These are phyloP conservation scores for Harpegnathos saltator DNA, from an alignment of 1,140 invertebrate species.

Conservation along the genomic window DNA sequence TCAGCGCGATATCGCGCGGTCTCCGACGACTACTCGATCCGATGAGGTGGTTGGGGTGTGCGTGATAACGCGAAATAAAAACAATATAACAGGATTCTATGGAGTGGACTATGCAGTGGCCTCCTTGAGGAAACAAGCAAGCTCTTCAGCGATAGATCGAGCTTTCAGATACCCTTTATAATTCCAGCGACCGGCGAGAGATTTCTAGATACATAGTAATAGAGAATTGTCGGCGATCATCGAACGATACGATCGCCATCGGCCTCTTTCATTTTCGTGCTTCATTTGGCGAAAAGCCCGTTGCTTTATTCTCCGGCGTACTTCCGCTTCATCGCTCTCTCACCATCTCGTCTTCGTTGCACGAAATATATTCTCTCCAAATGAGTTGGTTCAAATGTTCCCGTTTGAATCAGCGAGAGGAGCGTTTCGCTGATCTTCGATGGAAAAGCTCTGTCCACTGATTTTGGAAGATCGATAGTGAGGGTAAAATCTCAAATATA, in stretches of 20 bases:
- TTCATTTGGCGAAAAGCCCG: slow-evolving; percentile 76
- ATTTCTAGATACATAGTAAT: slow-evolving; percentile 83
- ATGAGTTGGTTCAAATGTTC: no score
- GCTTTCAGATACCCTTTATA: slow-evolving; percentile 75
- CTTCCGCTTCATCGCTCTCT: slow-evolving; percentile 5
- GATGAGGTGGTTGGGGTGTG: background rate
- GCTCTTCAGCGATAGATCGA: slow-evolving; percentile 73
- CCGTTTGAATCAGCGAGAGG: no score
- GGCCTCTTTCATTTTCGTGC: slow-evolving; percentile 74
- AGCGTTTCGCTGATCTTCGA: no score
- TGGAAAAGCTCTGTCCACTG: no score
- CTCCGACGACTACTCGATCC: background rate
- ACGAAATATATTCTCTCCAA: background rate
- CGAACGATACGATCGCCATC: slow-evolving; percentile 77
- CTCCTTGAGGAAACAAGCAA: slow-evolving; percentile 72
- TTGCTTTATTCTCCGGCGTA: slow-evolving; percentile 15
- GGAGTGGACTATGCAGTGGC: slow-evolving; percentile 52
- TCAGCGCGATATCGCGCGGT: background rate
- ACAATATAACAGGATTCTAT: slow-evolving; percentile 50
- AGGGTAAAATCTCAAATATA: no score
- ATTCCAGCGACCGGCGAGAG: slow-evolving; percentile 74
- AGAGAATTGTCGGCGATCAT: slow-evolving; percentile 83
- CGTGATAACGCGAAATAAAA: background rate
- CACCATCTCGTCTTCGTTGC: slow-evolving; percentile 23
- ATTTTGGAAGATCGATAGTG: no score